Evolutionary conservation across 1,140 invertebrate genomes (phyloP).

Genomic region (Meloidogyne floridensis): DNA sequence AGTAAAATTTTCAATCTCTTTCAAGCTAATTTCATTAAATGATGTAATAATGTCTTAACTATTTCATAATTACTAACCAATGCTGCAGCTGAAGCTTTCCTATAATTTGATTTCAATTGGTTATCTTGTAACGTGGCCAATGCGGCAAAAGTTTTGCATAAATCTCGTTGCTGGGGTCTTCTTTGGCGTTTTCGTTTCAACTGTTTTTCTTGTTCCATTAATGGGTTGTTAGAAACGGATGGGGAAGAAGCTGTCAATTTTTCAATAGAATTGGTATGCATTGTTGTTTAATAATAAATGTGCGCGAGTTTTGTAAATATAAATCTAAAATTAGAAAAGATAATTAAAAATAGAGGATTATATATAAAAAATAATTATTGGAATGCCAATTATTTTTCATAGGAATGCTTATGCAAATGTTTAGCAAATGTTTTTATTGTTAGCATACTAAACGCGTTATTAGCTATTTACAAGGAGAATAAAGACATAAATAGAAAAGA

Average conservation of each 20-base stretch:
- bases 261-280: not conserved
- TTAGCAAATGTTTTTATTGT: too few species aligned
- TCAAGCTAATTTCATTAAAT: constrained; percentile 12
- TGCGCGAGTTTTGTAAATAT: not conserved
- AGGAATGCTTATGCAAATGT: too few species aligned
- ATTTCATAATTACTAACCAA: not conserved
- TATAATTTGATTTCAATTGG: not conserved
- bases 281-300: not conserved
- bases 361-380: not conserved
- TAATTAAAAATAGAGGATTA: not conserved
- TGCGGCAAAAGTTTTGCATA: not conserved
- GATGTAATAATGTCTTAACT: not conserved
- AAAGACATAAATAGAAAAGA: not conserved
- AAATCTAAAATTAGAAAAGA: not conserved
- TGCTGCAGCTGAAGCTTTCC: not conserved
- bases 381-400: not conserved
- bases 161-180: not conserved
- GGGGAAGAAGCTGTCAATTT: not conserved
- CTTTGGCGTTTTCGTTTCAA: not conserved
- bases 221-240: not conserved
- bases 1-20: not conserved
- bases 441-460: too few species aligned
- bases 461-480: too few species aligned
- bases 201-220: not conserved
- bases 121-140: not conserved